A percentile compares a stretch with the other conserved stretches of the same genome.
phyloP scores from a whole-genome alignment of 2,113 vertebrate species.

The Lepus europaeus region DNA sequence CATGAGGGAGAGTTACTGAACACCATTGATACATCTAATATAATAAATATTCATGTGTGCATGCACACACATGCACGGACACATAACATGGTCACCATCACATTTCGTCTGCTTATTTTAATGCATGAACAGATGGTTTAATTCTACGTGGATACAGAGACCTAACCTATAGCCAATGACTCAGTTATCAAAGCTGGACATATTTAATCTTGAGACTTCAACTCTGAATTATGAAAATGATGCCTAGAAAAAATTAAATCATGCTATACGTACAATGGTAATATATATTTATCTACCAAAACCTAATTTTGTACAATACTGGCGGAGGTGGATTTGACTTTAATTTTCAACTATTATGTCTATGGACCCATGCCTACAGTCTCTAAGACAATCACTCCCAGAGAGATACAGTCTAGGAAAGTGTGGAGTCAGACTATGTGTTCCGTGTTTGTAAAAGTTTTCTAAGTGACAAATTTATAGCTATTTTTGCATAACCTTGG shows the following conservation, averaged over 20 bases:
- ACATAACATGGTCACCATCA: background rate
- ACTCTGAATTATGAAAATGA: constrained; percentile 37
- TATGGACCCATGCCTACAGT: background rate
- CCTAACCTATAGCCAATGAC: background rate
- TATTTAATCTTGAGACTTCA: background rate
- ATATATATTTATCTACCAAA: constrained; percentile 23
- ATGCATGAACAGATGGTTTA: background rate
- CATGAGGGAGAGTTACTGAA: background rate
- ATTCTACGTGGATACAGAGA: background rate
- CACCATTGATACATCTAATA: background rate
- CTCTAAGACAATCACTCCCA: background rate
- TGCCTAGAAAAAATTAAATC: background rate
- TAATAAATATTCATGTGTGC: background rate
- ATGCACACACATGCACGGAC: background rate
- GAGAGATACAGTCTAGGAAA: background rate
- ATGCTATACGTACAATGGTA: background rate
- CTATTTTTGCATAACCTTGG: background rate
- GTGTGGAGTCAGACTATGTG: rapidly evolving
- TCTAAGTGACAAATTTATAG: background rate
- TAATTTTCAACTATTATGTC: background rate
- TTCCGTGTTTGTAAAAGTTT: background rate
- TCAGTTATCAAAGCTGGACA: background rate
- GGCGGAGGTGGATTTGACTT: background rate
- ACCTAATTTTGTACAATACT: background rate
- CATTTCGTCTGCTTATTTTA: constrained; percentile 19